Base-by-base conservation (phyloP, 2,888 invertebrate species). In the Rapana venosa region DNA sequence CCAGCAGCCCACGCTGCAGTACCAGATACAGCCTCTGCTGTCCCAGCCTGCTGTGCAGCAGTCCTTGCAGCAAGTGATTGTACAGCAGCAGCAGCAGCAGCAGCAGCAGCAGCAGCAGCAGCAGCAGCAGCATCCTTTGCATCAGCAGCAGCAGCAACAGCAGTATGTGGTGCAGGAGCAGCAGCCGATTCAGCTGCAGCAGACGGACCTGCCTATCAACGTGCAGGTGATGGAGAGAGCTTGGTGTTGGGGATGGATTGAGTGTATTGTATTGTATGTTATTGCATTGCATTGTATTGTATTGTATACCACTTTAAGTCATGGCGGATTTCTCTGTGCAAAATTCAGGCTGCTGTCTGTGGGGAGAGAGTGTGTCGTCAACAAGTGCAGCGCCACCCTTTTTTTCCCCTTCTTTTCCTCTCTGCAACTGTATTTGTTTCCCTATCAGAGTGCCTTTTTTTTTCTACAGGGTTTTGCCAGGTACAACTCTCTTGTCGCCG, bases 211-310 rank as follows among this genome's bases (percentile, higher is more conserved):
- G 20, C 85, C 90, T 26, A 81, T 91, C 47, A 91, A 89, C 56
- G 83, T 91, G 70, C 92, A 88, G 91, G 90, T 81, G 88, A 87
- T 87, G 58, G 74, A 47, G 47, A 47, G 8, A 47, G 47, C 47
- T 66, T 66, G 66, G 5, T 66, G 66, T 2, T 66, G 47, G 47
- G 47, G 47, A 47, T 47, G n/a, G n/a, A n/a, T 47, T 47, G 47
- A 47, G n/a, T n/a, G n/a, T n/a, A n/a, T n/a, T n/a, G n/a, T n/a
- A n/a, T n/a, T n/a, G n/a, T n/a, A n/a, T n/a, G n/a, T n/a, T n/a
- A n/a, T n/a, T n/a, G n/a, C n/a, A n/a, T n/a, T n/a, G n/a, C n/a
- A n/a, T n/a, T n/a, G n/a, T n/a, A n/a, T n/a, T n/a, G n/a, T n/a
- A n/a, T n/a, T n/a, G n/a, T n/a, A n/a, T n/a, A n/a, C n/a, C n/a